Evolutionary conservation across 1,140 invertebrate species (phyloP), one percentile per base, ranked within the genome.

Genomic region (Eulimnadia texana): DNA sequence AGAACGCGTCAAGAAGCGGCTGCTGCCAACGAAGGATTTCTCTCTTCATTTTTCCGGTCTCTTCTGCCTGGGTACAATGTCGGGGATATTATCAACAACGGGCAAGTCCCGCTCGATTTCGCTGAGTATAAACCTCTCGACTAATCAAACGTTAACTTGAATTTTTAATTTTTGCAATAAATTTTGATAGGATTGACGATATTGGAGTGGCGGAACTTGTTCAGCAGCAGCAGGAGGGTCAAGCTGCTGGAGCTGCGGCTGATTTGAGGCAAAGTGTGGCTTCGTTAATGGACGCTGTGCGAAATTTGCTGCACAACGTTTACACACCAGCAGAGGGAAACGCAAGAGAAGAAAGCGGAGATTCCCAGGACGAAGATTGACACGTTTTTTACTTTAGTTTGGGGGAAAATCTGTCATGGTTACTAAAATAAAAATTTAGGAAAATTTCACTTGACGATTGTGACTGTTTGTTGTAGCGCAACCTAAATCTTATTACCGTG

Each of bases 291-390:
- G 83, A 84, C 67, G 83, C 84, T 2, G 85, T 88, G 82, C 70
- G 84, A 20, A 82, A 86, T 67, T 73, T 87, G 42, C 69, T 88
- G 10, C 78, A 79, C 60, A 84, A 84, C 68, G 80, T 85, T 50
- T 75, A 79, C 42, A 70, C 79, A 24, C 69, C 72, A 16, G 75
- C 77, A 61, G 69, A 71, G n/a, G 65, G 70, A 61, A 6, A 42
- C 6, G 33, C 63, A 70, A 25, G 67, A 70, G 61, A 69, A 65
- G 10, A 69, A 69, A 53, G 68, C 53, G 53, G 70, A 54, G 71
- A 71, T 50, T 70, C 69, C 11, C 67, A 73, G 25, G 66, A 65
- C 19, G 70, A 71, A 42, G 67, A 70, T 50, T 66, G 6, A 42
- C 33, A 16, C 6, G 6, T 42, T 42, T 42, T 42, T 42, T 9